phyloP scores from a whole-genome alignment of 2,888 invertebrate species.

The Corbicula japonica region DNA sequence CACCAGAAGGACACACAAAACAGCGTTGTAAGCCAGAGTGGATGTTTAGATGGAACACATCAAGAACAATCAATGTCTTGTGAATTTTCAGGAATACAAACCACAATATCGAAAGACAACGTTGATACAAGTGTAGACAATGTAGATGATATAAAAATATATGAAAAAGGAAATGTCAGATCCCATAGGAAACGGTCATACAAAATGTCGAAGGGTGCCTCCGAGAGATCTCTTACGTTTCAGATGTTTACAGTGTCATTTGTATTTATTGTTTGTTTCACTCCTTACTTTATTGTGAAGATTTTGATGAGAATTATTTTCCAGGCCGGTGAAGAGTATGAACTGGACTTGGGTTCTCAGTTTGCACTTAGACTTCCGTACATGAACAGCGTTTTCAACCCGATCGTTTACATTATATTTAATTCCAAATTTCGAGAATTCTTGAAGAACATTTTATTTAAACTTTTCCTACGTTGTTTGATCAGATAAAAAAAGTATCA shows the following conservation, averaged over 20 bases:
- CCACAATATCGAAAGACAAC: too few species aligned
- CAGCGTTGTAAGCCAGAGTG: too few species aligned
- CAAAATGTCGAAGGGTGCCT: constrained; percentile 10
- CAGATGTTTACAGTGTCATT: constrained; percentile 49
- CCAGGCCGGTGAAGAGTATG: constrained; percentile 36
- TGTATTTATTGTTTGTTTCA: constrained; percentile 41
- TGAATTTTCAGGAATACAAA: too few species aligned
- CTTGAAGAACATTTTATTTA: background rate
- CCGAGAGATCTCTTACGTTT: constrained; percentile 36
- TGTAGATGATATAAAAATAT: background rate
- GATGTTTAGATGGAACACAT: too few species aligned
- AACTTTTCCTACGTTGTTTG: too few species aligned
- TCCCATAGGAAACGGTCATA: background rate
- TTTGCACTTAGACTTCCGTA: constrained; percentile 47
- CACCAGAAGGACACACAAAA: too few species aligned
- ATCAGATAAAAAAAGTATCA: too few species aligned
- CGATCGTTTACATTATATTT: constrained; percentile 42
- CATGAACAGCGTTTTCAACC: constrained; percentile 55
- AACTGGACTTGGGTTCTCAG: constrained; percentile 26
- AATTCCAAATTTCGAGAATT: constrained; percentile 46
- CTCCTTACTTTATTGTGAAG: constrained; percentile 45
- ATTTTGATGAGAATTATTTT: constrained; percentile 17
- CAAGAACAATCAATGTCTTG: too few species aligned
- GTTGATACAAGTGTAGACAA: too few species aligned
- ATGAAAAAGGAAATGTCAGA: background rate